Evolutionary conservation across 2,113 vertebrate species (phyloP).

Genomic region (Rhinoptilus africanus): DNA sequence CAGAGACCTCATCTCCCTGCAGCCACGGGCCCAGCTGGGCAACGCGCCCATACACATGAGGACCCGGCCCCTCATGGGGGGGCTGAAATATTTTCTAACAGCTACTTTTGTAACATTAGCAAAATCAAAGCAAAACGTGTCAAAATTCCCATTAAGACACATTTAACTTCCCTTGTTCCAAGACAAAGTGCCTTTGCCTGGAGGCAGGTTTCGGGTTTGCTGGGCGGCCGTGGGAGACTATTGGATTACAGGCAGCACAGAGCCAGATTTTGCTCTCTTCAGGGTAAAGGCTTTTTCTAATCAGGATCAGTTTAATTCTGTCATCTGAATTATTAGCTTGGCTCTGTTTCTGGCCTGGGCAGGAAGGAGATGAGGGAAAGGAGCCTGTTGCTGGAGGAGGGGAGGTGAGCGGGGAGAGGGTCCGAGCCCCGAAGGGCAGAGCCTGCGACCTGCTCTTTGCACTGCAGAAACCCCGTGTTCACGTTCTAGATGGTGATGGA

Average conservation of each 20-base stretch:
- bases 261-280: slow-evolving; percentile 37
- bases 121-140: slow-evolving; percentile 68
- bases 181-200: slow-evolving; percentile 54
- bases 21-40: neutral
- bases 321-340: slow-evolving; percentile 59
- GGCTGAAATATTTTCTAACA: slow-evolving; percentile 38
- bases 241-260: slow-evolving; percentile 50
- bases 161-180: slow-evolving; percentile 48
- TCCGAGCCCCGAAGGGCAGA: neutral
- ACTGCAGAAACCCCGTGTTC: neutral
- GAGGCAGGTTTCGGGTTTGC: slow-evolving; percentile 19
- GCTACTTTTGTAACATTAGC: slow-evolving; percentile 49
- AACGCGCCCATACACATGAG: fast-evolving
- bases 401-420: neutral
- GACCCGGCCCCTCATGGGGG: neutral
- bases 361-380: slow-evolving; percentile 10
- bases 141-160: slow-evolving; percentile 62
- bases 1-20: neutral
- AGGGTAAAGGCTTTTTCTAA: slow-evolving; percentile 51
- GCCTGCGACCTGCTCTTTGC: neutral
- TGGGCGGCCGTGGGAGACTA: neutral
- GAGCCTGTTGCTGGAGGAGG: neutral
- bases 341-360: slow-evolving; percentile 1
- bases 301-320: slow-evolving; percentile 68
- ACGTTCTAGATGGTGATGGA: neutral